A percentile compares a stretch with the other conserved stretches of the same genome.
Evolutionary conservation across 2,113 vertebrate genomes (phyloP).

Genomic region (Lepidothrix coronata): DNA sequence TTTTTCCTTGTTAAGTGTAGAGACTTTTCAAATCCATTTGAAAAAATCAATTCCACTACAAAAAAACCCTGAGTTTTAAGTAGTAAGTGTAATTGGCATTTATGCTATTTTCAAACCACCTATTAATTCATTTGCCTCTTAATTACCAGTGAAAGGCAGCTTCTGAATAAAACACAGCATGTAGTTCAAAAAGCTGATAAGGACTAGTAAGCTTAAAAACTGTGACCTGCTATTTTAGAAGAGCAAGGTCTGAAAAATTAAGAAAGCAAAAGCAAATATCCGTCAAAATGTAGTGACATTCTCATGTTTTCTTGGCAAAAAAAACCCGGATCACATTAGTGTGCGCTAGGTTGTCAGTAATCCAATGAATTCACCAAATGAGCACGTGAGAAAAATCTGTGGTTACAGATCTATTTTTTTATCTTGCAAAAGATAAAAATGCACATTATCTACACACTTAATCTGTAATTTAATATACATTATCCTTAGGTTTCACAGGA

Average conservation of each 20-base stretch:
- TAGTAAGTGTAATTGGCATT: neutral
- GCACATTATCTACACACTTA: neutral
- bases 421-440: neutral
- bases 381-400: neutral
- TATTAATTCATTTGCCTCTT: neutral
- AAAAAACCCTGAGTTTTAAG: neutral
- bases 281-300: neutral
- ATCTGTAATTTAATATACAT: neutral
- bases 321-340: neutral
- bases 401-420: neutral
- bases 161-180: neutral
- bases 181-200: neutral
- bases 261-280: neutral
- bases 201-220: neutral
- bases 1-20: neutral
- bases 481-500: neutral
- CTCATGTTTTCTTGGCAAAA: neutral
- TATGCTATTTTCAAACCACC: neutral
- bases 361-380: neutral
- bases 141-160: neutral
- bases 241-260: neutral
- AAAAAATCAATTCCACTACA: neutral
- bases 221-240: neutral
- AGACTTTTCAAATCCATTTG: neutral
- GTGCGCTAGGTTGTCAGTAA: neutral